Percentiles rank a stretch among this genome's conserved stretches.
Evolutionary conservation across 2,113 vertebrate species (phyloP).

Genomic region (Cricetomys ansorgei): DNA sequence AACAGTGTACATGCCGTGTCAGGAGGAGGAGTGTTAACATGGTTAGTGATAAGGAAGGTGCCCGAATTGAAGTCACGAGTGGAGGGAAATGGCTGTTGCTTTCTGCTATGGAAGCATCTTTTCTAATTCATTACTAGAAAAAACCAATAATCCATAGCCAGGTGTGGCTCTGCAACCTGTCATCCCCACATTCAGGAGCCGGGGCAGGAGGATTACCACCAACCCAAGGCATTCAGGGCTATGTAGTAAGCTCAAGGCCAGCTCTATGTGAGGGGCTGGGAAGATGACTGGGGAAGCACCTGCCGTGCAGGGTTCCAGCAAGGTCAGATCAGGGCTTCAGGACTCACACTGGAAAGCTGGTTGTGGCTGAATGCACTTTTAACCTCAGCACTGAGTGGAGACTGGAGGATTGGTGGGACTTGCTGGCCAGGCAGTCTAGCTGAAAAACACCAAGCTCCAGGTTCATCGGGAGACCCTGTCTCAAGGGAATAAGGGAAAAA

Average conservation of each 20-base stretch:
- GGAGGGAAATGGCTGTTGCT: background rate
- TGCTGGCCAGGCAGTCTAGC: background rate
- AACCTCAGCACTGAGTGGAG: background rate
- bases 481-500: background rate
- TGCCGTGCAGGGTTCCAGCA: background rate
- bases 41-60: background rate
- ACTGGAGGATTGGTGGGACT: background rate
- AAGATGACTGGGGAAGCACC: background rate
- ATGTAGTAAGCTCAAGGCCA: background rate
- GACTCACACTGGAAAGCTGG: background rate
- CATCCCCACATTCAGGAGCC: background rate
- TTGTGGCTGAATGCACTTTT: background rate
- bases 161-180: background rate
- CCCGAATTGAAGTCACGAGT: background rate
- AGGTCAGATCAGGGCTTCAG: background rate
- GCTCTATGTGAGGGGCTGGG: background rate
- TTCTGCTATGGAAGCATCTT: background rate
- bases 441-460: background rate
- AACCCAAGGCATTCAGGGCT: background rate
- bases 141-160: background rate
- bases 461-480: background rate
- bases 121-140: conserved; percentile 45
- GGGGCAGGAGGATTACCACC: background rate
- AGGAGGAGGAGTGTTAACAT: background rate
- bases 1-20: background rate